Evolutionary conservation across 2,888 invertebrate species (phyloP).

Genomic region (Timema cristinae): DNA sequence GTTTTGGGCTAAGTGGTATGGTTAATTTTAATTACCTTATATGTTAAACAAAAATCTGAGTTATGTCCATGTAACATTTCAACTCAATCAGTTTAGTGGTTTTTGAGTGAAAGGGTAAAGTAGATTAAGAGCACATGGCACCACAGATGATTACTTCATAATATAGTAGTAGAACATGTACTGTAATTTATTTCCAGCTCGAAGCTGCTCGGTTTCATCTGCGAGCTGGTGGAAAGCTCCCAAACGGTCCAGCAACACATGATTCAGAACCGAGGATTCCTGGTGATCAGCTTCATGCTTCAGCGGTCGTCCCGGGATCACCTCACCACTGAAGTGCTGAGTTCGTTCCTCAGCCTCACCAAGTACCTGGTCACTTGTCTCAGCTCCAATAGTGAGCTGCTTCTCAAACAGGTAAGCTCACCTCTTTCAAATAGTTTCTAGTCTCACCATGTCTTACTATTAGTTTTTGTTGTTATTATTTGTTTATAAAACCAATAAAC

Average conservation of each 20-base stretch:
- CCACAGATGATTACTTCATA: slow-evolving; percentile 10
- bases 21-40: no score
- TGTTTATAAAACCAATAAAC: no score
- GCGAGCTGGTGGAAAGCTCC: slow-evolving; percentile 94
- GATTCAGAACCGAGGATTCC: slow-evolving; percentile 97
- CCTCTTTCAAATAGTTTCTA: background rate
- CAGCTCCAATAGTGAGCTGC: slow-evolving; percentile 85
- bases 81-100: background rate
- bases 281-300: slow-evolving; percentile 96
- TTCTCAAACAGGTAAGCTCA: slow-evolving; percentile 78
- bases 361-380: slow-evolving; percentile 91
- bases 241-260: slow-evolving; percentile 98
- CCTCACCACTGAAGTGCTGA: slow-evolving; percentile 88
- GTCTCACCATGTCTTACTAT: background rate
- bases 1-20: no score
- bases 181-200: slow-evolving; percentile 59
- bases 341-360: slow-evolving; percentile 85
- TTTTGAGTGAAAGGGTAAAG: slow-evolving; percentile 4
- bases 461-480: no score
- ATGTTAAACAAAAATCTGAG: no score
- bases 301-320: slow-evolving; percentile 91
- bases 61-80: no score
- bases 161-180: slow-evolving; percentile 17
- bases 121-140: no score
- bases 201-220: slow-evolving; percentile 93